Percentiles rank a stretch among this genome's conserved stretches.
Evolutionary conservation across 2,113 vertebrate species (phyloP).

Genomic region (Odontesthes bonariensis): DNA sequence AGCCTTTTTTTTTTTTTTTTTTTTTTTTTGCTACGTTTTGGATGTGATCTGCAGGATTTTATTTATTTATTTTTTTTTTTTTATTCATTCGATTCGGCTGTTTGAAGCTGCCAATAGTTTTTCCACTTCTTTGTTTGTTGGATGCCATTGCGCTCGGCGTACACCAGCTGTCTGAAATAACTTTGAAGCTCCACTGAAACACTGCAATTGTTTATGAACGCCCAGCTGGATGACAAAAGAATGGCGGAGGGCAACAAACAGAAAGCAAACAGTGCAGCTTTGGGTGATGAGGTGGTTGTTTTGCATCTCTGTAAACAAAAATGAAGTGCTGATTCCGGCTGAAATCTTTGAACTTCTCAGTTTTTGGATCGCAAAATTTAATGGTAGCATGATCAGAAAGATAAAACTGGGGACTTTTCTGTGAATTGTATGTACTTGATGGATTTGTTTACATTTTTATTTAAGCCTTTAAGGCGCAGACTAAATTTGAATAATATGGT

Average conservation of each 20-base stretch:
- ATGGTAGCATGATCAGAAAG: too few species aligned
- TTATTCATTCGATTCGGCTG: constrained; percentile 22
- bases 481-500: too few species aligned
- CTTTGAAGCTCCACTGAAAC: background rate
- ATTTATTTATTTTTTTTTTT: background rate
- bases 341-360: background rate
- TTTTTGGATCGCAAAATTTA: background rate
- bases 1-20: background rate
- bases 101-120: background rate
- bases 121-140: background rate
- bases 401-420: too few species aligned
- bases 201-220: background rate
- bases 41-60: constrained; percentile 14
- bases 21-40: too few species aligned
- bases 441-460: too few species aligned
- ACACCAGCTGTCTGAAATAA: constrained; percentile 15
- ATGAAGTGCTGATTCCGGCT: background rate
- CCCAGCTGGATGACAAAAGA: background rate
- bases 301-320: background rate
- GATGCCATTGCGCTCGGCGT: background rate
- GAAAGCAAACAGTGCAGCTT: background rate
- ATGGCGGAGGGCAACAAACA: background rate
- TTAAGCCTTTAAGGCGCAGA: too few species aligned
- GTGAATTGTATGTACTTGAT: too few species aligned
- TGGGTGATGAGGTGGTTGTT: background rate